Conservation (phyloP, 2,888 invertebrate genomes). For the Drosophila macrothrix region DNA sequence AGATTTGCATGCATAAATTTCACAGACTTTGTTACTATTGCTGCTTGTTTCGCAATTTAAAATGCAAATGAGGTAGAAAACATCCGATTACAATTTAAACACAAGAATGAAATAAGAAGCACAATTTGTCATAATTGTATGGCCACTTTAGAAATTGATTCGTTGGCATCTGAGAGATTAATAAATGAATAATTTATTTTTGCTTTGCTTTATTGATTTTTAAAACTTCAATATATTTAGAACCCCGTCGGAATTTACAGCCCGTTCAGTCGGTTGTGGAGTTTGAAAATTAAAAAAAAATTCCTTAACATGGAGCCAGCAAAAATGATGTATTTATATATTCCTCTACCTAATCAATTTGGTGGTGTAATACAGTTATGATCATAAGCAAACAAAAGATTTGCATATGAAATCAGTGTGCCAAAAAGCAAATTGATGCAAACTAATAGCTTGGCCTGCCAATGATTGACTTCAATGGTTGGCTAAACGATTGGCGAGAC, state of each 20-base stretch:
- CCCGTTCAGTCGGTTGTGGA: neutral
- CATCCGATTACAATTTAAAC: neutral
- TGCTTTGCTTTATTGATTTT: neutral
- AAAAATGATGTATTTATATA: neutral
- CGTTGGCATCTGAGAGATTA: neutral
- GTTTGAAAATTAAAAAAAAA: neutral
- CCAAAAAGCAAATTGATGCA: conserved; percentile 12
- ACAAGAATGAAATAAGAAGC: neutral
- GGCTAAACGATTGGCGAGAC: conserved; percentile 45
- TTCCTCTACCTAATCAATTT: neutral
- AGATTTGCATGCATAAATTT: conserved; percentile 12
- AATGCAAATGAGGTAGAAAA: conserved; percentile 35
- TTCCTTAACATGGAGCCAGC: neutral
- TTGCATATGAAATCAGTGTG: conserved; percentile 4
- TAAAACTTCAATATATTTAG: neutral
- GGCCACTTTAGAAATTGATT: neutral
- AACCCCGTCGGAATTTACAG: neutral
- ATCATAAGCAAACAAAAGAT: conserved; percentile 2
- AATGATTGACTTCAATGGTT: conserved; percentile 19
- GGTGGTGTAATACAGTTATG: conserved; percentile 19
- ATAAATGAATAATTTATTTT: neutral
- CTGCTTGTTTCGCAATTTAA: conserved; percentile 29
- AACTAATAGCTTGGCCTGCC: conserved; percentile 1
- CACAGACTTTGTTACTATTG: conserved; percentile 11
- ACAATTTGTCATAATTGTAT: neutral